Base-by-base conservation (phyloP, 2,113 vertebrate species). In the Silurus glanis region DNA sequence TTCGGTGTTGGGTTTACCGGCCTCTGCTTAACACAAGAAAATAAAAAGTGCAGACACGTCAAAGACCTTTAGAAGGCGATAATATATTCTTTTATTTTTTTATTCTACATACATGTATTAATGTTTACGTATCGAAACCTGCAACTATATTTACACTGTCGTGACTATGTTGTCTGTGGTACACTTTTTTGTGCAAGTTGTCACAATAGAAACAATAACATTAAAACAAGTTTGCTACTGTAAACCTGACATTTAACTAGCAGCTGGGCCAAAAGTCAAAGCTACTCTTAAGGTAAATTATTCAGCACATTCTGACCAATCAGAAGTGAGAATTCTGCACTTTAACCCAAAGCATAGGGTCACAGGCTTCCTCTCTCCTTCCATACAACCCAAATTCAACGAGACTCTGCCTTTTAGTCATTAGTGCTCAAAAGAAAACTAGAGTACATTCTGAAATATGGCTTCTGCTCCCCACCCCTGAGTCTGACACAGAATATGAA, bases 11-110 rank as follows among this genome's bases (percentile, higher is more conserved):
- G 88, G n/a, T 79, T 85, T 62, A 92, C 72, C 0, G 93, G 93
- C 84, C 94, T 90, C 94, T 95, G 91, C 80, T 80, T 55, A n/a
- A 58, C 89, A 51, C 9, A 25, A 5, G 16, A 25, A 23, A 37
- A 55, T 56, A 64, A 47, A 53, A 23, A 86, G 4, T 59, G 66
- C 19, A 61, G 19, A 37, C n/a, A 12, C 7, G 28, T 25, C 71
- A 67, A 21, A 28, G 23, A 37, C n/a, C 21, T 19, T 79, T 37
- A 45, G 9, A 10, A 74, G 45, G 47, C 5, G n/a, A n/a, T 81
- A 62, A 49, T 37, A 12, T 28, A 80, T 25, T 49, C 1, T 47
- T 4, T 4, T 9, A 56, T 14, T 61, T 13, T 61, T 74, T 21
- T 21, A 74, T 23, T 49, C 45, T 49, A 23, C 71, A 74, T 9